Conservation (phyloP, 2,888 invertebrate species). For the Kuschelorhynchus macadamiae region DNA sequence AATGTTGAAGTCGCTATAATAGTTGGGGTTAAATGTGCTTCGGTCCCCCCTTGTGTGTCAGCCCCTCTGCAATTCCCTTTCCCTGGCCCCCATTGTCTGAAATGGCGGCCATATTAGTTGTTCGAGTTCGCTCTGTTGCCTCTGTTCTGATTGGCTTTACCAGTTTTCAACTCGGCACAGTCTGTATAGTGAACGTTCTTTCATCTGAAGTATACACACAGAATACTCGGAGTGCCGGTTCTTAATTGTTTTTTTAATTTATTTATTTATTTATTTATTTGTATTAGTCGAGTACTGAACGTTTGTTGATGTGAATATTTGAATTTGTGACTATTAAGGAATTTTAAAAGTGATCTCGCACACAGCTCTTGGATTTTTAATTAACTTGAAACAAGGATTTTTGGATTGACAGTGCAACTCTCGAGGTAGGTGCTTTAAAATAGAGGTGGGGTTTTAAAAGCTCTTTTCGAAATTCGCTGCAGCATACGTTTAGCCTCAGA, state of each 20-base stretch:
- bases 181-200: slow-evolving; percentile 60
- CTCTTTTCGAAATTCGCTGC: slow-evolving; percentile 24
- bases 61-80: slow-evolving; percentile 67
- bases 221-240: slow-evolving; percentile 32
- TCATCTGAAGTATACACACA: slow-evolving; percentile 50
- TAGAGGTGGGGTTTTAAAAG: slow-evolving; percentile 25
- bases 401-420: slow-evolving; percentile 14
- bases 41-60: slow-evolving; percentile 61
- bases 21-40: slow-evolving; percentile 64
- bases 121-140: slow-evolving; percentile 67
- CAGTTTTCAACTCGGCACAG: slow-evolving; percentile 67
- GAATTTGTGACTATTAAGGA: slow-evolving; percentile 8
- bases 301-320: too few relatives aligned
- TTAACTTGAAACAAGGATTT: neutral
- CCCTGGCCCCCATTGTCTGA: slow-evolving; percentile 68
- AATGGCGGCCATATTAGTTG: slow-evolving; percentile 70
- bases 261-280: slow-evolving; percentile 23
- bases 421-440: slow-evolving; percentile 31
- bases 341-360: slow-evolving; percentile 24
- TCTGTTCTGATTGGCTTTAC: slow-evolving; percentile 70
- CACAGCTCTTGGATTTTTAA: slow-evolving; percentile 23
- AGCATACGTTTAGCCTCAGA: slow-evolving; percentile 51
- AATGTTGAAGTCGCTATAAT: slow-evolving; percentile 59
- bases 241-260: slow-evolving; percentile 28
- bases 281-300: too few relatives aligned